Base-by-base conservation (phyloP, 2,888 invertebrate species). In the Lasius platythorax region DNA sequence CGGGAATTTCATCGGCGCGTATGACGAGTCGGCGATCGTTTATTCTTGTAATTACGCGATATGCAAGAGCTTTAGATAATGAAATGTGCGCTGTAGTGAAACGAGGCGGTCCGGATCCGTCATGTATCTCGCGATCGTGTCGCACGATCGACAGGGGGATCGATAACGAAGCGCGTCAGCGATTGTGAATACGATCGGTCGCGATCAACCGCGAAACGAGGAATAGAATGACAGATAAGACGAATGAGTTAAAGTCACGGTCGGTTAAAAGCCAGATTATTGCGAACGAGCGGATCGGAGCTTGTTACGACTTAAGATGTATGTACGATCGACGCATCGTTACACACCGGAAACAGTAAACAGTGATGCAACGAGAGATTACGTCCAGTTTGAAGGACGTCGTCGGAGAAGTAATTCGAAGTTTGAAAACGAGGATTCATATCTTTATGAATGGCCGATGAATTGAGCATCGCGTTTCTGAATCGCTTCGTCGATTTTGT, bases 11-110 rank as follows among this genome's bases (percentile, higher is more conserved):
- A 79, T 70, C 79, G 56, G 67, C 37, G 66, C 74, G 79, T 79
- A 58, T 68, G 53, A 66, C 61, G 66, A 70, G 83, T 61, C 68
- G 75, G 58, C 70, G 75, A 58, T 67, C 87, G 89, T 88, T 88
- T 88, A 89, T 88, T 88, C 87, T 81, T 68, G 76, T 82, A 66
- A 78, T 78, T 75, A 79, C 79, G 64, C 82, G 79, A 72, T 79
- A 79, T 61, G 79, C 43, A 15, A 72, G 79, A 58, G 79, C 79
- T 73, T 73, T 46, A 46, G 79, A 81, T 81, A 73, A 81, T 81
- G 79, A 81, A 81, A 73, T 61, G 73, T 72, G 12, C 53, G 53
- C 28, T 46, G 37, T 40, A 73, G 75, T 82, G 61, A 84, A 70
- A 53, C 73, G 72, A 53, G 67, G 66, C 68, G 70, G 70, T 78